A percentile compares a stretch with the other conserved stretches of the same genome.
phyloP scores from a whole-genome alignment of 1,140 invertebrate genomes.

The Drosophila pseudoananassae region DNA sequence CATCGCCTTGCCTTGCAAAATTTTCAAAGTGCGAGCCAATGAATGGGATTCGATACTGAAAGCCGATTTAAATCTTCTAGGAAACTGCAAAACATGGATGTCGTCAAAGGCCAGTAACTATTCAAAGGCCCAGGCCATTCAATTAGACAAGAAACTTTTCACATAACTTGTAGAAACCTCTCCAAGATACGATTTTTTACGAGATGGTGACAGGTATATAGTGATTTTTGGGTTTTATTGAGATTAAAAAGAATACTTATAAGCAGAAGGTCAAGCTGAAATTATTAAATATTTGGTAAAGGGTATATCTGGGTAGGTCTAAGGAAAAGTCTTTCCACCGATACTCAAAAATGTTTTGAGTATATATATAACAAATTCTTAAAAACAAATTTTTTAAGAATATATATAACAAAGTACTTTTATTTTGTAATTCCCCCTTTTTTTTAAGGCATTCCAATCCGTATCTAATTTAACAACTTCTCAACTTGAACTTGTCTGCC shows the following conservation, averaged over 20 bases:
- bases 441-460: too few species aligned
- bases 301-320: too few species aligned
- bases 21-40: conserved; percentile 10
- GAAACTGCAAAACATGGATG: not conserved
- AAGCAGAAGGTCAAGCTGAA: too few species aligned
- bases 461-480: conserved; percentile 7
- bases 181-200: not conserved
- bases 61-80: conserved; percentile 16
- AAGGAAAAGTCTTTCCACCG: too few species aligned
- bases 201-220: too few species aligned
- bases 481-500: conserved; percentile 4
- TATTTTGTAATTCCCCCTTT: not conserved
- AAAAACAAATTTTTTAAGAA: not conserved
- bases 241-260: too few species aligned
- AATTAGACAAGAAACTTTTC: not conserved
- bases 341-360: not conserved
- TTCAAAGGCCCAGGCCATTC: not conserved
- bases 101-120: not conserved
- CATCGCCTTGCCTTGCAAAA: not conserved
- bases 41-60: conserved; percentile 15
- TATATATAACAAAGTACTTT: not conserved
- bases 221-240: too few species aligned
- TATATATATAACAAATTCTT: not conserved
- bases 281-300: too few species aligned
- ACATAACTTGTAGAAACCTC: not conserved